Percentiles rank a stretch among this genome's conserved stretches.
Conservation (phyloP, 2,888 invertebrate genomes). For the Ypsolopha scabrella region DNA sequence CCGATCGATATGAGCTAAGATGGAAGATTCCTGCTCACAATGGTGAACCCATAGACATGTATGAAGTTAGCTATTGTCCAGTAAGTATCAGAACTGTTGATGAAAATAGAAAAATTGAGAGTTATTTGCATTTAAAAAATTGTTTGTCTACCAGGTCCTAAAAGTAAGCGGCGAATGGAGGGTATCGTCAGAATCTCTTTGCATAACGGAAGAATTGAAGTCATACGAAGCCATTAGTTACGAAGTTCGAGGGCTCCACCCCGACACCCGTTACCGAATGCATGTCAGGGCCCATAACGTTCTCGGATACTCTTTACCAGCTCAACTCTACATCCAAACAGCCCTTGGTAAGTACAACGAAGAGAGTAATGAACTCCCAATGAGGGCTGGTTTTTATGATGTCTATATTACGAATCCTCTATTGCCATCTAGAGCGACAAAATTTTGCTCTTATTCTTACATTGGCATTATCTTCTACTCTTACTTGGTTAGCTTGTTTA, state of each 20-base stretch:
- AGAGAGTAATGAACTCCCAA: constrained; percentile 55
- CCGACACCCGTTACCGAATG: constrained; percentile 87
- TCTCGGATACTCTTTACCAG: constrained; percentile 85
- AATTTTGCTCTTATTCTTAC: constrained; percentile 27
- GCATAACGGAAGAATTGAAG: constrained; percentile 71
- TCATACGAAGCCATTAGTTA: constrained; percentile 74
- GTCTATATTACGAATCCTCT: constrained; percentile 52
- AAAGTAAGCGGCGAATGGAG: constrained; percentile 78
- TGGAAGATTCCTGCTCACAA: constrained; percentile 92
- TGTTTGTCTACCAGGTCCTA: constrained; percentile 58
- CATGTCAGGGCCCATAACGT: constrained; percentile 88
- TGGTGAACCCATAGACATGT: constrained; percentile 88
- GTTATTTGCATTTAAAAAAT: not conserved
- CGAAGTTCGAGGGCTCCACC: constrained; percentile 76
- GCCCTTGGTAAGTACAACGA: constrained; percentile 84
- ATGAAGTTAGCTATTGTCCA: constrained; percentile 84
- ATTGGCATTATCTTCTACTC: constrained; percentile 37
- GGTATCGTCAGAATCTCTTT: constrained; percentile 62
- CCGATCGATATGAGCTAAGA: constrained; percentile 82
- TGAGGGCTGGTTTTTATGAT: constrained; percentile 62
- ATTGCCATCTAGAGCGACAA: constrained; percentile 22
- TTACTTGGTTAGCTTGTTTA: constrained; percentile 41
- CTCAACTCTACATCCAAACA: constrained; percentile 84
- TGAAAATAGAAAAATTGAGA: not conserved
- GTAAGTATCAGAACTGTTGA: constrained; percentile 55